Evolutionary conservation across 2,797 vertebrate genomes (phyloP).

Genomic region (Cuniculus paca): DNA sequence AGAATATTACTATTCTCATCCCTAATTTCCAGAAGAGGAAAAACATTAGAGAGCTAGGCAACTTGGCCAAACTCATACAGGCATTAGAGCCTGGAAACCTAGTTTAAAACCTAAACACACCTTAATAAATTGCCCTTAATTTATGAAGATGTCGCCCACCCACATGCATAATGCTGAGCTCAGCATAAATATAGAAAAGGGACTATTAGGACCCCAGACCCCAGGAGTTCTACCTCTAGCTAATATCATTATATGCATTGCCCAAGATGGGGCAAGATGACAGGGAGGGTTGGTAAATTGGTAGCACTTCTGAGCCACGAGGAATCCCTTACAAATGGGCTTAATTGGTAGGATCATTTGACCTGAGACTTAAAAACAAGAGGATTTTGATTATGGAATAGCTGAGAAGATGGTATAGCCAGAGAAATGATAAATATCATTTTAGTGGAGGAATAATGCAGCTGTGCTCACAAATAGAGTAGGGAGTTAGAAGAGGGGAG

Average conservation of each 20-base stretch:
- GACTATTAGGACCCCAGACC: background rate
- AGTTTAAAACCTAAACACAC: background rate
- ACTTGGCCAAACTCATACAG: background rate
- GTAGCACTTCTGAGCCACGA: background rate
- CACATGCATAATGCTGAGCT: background rate
- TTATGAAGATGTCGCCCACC: background rate
- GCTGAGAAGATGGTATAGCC: background rate
- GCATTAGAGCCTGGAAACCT: background rate
- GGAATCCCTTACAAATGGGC: background rate
- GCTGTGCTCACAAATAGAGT: background rate
- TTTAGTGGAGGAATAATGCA: background rate
- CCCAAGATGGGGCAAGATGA: background rate
- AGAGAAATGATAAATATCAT: background rate
- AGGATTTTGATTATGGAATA: background rate
- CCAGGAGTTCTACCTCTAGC: background rate
- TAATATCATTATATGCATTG: background rate
- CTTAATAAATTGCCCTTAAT: background rate
- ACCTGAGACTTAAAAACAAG: background rate
- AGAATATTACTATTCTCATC: too few species aligned
- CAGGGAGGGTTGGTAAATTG: fast-evolving
- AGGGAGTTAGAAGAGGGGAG: background rate
- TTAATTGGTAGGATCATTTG: background rate
- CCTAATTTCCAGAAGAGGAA: slow-evolving; percentile 10
- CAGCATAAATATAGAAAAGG: background rate
- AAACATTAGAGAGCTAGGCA: background rate